phyloP scores from a whole-genome alignment of 2,888 invertebrate species.

The Limnephilus lunatus region DNA sequence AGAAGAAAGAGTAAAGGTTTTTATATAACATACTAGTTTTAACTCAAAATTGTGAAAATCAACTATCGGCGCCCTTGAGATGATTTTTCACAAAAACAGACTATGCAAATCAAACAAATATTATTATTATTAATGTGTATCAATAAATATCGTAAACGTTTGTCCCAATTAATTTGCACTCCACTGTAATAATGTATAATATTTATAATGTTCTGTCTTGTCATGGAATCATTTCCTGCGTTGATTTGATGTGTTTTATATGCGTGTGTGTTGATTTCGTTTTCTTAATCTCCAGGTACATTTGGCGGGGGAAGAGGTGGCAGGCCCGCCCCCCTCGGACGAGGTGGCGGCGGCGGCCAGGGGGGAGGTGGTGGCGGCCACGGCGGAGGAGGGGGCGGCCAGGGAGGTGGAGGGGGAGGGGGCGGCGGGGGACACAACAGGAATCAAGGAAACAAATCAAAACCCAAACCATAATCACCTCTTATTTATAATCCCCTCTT shows the following conservation, averaged over 20 bases:
- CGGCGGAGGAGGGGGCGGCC: slow-evolving; percentile 67
- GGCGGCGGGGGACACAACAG: slow-evolving; percentile 69
- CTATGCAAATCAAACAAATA: too few relatives aligned
- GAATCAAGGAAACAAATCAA: slow-evolving; percentile 70
- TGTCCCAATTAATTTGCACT: too few relatives aligned
- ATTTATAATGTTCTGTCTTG: background rate
- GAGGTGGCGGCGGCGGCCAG: slow-evolving; percentile 70
- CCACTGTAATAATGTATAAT: too few relatives aligned
- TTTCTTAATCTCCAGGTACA: slow-evolving; percentile 70
- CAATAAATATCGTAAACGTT: too few relatives aligned
- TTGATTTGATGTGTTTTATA: too few relatives aligned
- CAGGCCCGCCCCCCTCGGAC: slow-evolving; percentile 77
- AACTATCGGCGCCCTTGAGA: too few relatives aligned
- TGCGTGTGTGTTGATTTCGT: background rate
- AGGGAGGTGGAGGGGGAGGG: slow-evolving; percentile 67
- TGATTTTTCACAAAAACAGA: too few relatives aligned
- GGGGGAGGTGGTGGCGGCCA: slow-evolving; percentile 67
- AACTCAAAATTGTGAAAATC: too few relatives aligned
- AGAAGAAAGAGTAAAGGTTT: too few relatives aligned
- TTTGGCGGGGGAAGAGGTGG: slow-evolving; percentile 78
- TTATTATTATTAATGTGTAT: too few relatives aligned
- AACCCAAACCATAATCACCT: slow-evolving; percentile 58
- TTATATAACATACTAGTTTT: too few relatives aligned
- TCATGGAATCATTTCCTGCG: too few relatives aligned
- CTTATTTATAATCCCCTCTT: slow-evolving; percentile 23